Conservation (phyloP, 1,140 invertebrate genomes). For the Hylyphantes graminicola region DNA sequence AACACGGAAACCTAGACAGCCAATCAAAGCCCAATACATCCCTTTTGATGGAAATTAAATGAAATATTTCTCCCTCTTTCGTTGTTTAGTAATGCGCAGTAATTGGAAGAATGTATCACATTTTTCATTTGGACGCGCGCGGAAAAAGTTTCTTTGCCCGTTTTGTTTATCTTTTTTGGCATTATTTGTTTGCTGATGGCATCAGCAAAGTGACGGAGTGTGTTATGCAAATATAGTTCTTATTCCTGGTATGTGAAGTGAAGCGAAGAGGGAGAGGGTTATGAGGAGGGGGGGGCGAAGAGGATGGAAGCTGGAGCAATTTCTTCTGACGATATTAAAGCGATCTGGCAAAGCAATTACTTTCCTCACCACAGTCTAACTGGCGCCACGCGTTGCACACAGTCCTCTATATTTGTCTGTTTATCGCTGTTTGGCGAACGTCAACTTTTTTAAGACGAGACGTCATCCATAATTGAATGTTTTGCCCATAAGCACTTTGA, state of each 20-base stretch:
- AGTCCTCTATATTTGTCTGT: slow-evolving; percentile 38
- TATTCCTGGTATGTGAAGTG: not conserved
- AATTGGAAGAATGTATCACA: slow-evolving; percentile 39
- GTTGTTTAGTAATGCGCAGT: slow-evolving; percentile 23
- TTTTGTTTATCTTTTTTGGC: slow-evolving; percentile 51
- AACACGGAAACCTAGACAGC: not conserved
- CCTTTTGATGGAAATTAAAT: slow-evolving; percentile 39
- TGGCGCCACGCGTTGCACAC: slow-evolving; percentile 10
- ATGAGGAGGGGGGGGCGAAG: not conserved
- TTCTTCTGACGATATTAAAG: slow-evolving; percentile 55
- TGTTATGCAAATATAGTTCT: slow-evolving; percentile 43
- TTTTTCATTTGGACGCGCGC: slow-evolving; percentile 34
- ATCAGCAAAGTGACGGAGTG: too few species aligned
- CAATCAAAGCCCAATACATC: slow-evolving; percentile 39
- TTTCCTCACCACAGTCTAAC: slow-evolving; percentile 48
- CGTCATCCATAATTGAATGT: slow-evolving; percentile 34
- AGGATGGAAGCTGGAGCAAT: slow-evolving; percentile 18
- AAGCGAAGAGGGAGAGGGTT: too few species aligned
- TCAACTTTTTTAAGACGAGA: slow-evolving; percentile 13
- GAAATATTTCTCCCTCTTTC: slow-evolving; percentile 21
- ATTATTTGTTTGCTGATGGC: slow-evolving; percentile 30
- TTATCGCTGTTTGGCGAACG: slow-evolving; percentile 52
- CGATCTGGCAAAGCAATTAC: slow-evolving; percentile 52
- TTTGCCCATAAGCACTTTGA: slow-evolving; percentile 30
- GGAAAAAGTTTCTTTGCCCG: not conserved